Evolutionary conservation across 2,888 invertebrate species (phyloP).

Genomic region (Patella ulyssiponensis): DNA sequence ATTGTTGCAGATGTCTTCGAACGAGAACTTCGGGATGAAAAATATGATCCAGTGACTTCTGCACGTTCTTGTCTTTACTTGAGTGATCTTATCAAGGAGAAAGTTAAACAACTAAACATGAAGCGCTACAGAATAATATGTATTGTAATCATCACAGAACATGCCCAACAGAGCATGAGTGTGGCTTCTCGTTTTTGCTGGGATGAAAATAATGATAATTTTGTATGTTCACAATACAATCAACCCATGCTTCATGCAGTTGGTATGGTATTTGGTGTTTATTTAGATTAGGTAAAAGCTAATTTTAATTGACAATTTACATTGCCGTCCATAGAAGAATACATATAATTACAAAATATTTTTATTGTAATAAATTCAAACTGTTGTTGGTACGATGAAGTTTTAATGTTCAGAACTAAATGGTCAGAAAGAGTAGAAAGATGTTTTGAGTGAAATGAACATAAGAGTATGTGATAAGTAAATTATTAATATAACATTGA

Average conservation of each 20-base stretch:
- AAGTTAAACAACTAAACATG: constrained; percentile 54
- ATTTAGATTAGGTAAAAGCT: constrained; percentile 47
- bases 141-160: constrained; percentile 56
- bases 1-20: constrained; percentile 51
- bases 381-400: too few species aligned
- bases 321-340: too few species aligned
- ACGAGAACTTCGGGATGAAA: constrained; percentile 50
- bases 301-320: too few species aligned
- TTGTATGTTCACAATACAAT: constrained; percentile 48
- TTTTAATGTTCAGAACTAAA: too few species aligned
- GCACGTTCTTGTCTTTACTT: constrained; percentile 51
- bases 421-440: too few species aligned
- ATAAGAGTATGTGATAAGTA: too few species aligned
- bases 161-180: constrained; percentile 51
- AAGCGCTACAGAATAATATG: constrained; percentile 58
- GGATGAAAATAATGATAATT: constrained; percentile 60
- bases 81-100: constrained; percentile 60
- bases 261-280: constrained; percentile 61
- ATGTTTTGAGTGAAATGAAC: too few species aligned
- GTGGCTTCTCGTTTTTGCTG: constrained; percentile 61
- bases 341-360: too few species aligned
- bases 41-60: constrained; percentile 49
- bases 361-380: too few species aligned
- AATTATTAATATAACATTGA: too few species aligned
- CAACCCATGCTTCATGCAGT: constrained; percentile 52